phyloP scores from a whole-genome alignment of 2,113 vertebrate genomes.

The Phoenicopterus ruber region DNA sequence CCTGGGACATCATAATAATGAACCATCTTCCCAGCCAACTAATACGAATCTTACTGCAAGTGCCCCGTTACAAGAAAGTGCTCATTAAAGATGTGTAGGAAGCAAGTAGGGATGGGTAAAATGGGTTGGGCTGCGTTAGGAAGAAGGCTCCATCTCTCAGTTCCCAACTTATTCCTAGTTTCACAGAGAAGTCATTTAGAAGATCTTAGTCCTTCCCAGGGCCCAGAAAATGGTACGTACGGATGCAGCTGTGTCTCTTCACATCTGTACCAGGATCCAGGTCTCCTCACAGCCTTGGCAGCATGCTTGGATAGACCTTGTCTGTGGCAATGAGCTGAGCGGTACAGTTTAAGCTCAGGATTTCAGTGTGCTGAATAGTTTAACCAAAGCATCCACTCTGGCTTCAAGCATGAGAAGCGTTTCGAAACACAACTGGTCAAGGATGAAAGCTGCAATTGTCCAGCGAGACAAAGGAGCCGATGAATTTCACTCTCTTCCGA shows the following conservation, averaged over 20 bases:
- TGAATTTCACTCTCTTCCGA: not conserved
- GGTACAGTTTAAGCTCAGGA: not conserved
- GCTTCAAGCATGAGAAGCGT: not conserved
- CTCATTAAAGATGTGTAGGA: not conserved
- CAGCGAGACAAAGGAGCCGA: not conserved
- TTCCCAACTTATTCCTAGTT: not conserved
- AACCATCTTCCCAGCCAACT: not conserved
- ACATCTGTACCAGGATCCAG: not conserved
- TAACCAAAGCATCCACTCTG: not conserved
- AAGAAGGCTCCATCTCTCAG: not conserved
- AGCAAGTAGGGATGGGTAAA: not conserved
- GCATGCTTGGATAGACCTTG: not conserved
- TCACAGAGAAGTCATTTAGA: not conserved
- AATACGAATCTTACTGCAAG: rapidly evolving
- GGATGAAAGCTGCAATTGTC: not conserved
- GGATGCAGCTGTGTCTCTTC: not conserved
- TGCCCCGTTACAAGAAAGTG: not conserved
- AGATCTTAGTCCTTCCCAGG: not conserved
- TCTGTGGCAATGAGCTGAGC: not conserved
- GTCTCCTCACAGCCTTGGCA: not conserved
- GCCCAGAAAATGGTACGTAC: not conserved
- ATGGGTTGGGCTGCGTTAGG: not conserved
- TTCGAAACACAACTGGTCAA: not conserved
- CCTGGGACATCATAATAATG: not conserved
- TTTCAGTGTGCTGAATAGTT: not conserved